These are phyloP conservation scores for Gallirallus australis DNA, from an alignment of 2,797 vertebrate species.

Conservation along the genomic window DNA sequence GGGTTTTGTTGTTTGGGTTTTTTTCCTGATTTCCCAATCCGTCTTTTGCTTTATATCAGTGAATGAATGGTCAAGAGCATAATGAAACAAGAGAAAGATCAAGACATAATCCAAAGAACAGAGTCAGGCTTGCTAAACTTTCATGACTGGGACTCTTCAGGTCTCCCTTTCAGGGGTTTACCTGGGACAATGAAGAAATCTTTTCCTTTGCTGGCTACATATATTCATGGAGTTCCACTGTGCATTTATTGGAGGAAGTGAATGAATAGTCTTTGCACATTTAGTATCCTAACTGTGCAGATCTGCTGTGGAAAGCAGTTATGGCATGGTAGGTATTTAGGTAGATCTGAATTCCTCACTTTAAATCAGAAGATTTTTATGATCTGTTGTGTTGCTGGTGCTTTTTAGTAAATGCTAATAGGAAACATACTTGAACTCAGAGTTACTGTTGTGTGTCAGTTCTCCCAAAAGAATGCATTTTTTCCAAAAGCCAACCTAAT, in stretches of 20 bases:
- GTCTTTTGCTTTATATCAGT: neutral
- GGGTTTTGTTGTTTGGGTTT: neutral
- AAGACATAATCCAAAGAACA: neutral
- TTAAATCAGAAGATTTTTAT: neutral
- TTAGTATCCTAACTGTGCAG: neutral
- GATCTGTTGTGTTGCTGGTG: neutral
- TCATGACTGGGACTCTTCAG: neutral
- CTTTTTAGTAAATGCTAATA: neutral
- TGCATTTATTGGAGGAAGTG: neutral
- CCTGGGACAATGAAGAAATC: neutral
- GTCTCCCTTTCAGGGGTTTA: neutral
- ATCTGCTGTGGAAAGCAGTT: neutral
- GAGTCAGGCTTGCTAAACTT: neutral
- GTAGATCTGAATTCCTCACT: neutral
- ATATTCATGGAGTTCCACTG: neutral
- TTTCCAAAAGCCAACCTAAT: neutral
- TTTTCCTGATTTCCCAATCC: neutral
- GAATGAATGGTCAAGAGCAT: neutral
- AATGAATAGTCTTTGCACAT: neutral
- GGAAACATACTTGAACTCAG: neutral
- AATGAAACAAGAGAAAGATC: neutral
- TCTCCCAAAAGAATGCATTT: neutral
- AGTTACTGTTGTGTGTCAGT: neutral
- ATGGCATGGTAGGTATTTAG: neutral
- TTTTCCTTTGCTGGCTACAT: neutral